Percentiles rank a stretch among this genome's conserved stretches.
These are phyloP conservation scores for Omphaloscelis lunosa DNA, from an alignment of 2,888 invertebrate species.

Conservation along the genomic window DNA sequence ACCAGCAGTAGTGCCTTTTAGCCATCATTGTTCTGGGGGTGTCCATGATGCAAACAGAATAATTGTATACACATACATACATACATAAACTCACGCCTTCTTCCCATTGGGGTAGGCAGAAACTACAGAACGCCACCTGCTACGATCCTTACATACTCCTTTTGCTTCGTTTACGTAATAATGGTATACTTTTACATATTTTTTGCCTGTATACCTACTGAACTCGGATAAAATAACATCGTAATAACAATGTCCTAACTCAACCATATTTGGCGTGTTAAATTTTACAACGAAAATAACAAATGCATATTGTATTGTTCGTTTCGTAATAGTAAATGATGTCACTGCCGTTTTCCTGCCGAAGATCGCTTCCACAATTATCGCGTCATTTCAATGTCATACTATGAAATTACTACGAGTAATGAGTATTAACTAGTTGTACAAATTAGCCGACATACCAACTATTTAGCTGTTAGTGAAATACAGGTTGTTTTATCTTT, in stretches of 20 bases:
- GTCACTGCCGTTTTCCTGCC: constrained; percentile 44
- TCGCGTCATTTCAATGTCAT: constrained; percentile 57
- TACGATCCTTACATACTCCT: too few species aligned
- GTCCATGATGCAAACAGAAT: neutral
- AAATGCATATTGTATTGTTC: constrained; percentile 33
- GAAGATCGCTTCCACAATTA: constrained; percentile 32
- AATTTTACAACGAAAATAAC: constrained; percentile 30
- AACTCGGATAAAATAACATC: neutral
- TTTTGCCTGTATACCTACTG: neutral
- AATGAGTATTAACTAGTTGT: constrained; percentile 39
- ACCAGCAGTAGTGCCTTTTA: neutral
- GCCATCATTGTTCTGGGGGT: neutral
- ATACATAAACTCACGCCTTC: too few species aligned
- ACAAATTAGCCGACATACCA: constrained; percentile 39
- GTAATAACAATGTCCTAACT: neutral
- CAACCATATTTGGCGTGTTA: neutral
- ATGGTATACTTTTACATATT: neutral
- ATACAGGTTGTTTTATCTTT: constrained; percentile 13
- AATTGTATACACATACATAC: too few species aligned
- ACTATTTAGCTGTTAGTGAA: constrained; percentile 5
- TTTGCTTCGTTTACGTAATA: too few species aligned
- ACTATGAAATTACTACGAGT: constrained; percentile 20
- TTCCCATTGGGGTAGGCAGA: too few species aligned
- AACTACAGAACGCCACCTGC: too few species aligned
- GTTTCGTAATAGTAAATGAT: constrained; percentile 42